phyloP scores from a whole-genome alignment of 2,113 vertebrate species.

The Hypomesus transpacificus region DNA sequence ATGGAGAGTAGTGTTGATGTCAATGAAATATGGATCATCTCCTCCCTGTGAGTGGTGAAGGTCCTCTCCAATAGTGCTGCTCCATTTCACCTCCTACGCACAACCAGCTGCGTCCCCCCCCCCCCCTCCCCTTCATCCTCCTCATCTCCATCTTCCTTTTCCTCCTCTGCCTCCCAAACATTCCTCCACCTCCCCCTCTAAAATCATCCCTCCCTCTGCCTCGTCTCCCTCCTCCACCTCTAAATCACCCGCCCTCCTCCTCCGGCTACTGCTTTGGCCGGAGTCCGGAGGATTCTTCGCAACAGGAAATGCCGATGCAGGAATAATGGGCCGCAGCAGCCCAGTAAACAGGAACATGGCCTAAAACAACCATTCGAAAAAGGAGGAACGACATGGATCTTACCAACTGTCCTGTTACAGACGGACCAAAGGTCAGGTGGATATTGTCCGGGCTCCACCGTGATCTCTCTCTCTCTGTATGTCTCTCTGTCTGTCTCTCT shows the following conservation, averaged over 20 bases:
- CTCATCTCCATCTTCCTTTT: too few relatives aligned
- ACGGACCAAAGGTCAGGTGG: conserved; percentile 20
- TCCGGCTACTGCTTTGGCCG: conserved; percentile 16
- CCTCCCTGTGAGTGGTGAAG: conserved; percentile 58
- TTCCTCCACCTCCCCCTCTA: conserved; percentile 28
- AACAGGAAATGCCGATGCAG: conserved; percentile 61
- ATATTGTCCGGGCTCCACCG: not conserved
- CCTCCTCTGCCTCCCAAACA: conserved; percentile 23
- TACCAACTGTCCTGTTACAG: conserved; percentile 30
- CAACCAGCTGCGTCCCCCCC: conserved; percentile 50
- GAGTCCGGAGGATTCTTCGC: not conserved
- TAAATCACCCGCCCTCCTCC: conserved; percentile 18
- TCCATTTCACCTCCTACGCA: conserved; percentile 50
- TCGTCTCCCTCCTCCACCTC: conserved; percentile 23
- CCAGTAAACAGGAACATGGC: conserved; percentile 58
- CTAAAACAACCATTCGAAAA: conserved; percentile 45
- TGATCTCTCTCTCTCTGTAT: conserved; percentile 22
- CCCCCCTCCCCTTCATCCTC: conserved; percentile 38
- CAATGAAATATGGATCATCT: conserved; percentile 71
- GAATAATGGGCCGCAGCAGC: conserved; percentile 23
- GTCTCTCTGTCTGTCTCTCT: conserved; percentile 7
- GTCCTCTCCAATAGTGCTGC: conserved; percentile 35
- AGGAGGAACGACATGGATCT: conserved; percentile 32
- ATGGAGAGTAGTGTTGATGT: not conserved
- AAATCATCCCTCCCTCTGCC: conserved; percentile 3